These are phyloP conservation scores for Teinopalpus imperialis DNA, from an alignment of 2,888 invertebrate genomes.

Conservation along the genomic window DNA sequence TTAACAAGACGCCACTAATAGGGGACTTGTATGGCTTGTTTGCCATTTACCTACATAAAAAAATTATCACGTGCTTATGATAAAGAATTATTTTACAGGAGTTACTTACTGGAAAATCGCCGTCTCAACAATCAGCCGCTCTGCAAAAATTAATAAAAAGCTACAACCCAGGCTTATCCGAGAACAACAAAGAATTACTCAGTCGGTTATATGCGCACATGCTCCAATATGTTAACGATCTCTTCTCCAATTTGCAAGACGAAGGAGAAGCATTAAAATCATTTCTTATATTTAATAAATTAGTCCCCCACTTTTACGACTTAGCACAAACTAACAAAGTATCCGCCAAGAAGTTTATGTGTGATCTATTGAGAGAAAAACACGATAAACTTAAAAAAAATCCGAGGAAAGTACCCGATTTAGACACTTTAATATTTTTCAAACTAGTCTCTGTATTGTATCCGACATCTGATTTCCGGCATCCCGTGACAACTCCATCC, in stretches of 20 bases:
- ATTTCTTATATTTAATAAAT: constrained; percentile 82
- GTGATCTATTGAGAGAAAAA: constrained; percentile 88
- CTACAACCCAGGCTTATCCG: constrained; percentile 91
- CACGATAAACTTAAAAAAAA: constrained; percentile 83
- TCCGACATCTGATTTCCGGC: constrained; percentile 94
- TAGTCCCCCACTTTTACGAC: constrained; percentile 84
- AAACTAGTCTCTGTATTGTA: constrained; percentile 91
- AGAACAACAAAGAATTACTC: constrained; percentile 89
- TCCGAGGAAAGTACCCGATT: constrained; percentile 82
- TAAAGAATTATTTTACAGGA: constrained; percentile 60
- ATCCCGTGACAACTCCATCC: constrained; percentile 93
- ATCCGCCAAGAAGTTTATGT: constrained; percentile 84
- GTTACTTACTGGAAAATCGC: constrained; percentile 82
- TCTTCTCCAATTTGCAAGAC: constrained; percentile 66
- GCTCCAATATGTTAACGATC: constrained; percentile 89
- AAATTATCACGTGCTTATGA: too few species aligned
- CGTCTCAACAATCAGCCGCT: constrained; percentile 85
- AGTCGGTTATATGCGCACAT: constrained; percentile 88
- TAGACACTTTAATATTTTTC: constrained; percentile 89
- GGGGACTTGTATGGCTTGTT: too few species aligned
- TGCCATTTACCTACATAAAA: too few species aligned
- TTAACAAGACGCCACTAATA: too few species aligned
- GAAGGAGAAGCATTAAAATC: constrained; percentile 70
- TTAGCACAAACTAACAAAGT: constrained; percentile 87
- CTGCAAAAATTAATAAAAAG: constrained; percentile 93